phyloP scores from a whole-genome alignment of 2,888 invertebrate genomes.

The Cheilosia pagana region DNA sequence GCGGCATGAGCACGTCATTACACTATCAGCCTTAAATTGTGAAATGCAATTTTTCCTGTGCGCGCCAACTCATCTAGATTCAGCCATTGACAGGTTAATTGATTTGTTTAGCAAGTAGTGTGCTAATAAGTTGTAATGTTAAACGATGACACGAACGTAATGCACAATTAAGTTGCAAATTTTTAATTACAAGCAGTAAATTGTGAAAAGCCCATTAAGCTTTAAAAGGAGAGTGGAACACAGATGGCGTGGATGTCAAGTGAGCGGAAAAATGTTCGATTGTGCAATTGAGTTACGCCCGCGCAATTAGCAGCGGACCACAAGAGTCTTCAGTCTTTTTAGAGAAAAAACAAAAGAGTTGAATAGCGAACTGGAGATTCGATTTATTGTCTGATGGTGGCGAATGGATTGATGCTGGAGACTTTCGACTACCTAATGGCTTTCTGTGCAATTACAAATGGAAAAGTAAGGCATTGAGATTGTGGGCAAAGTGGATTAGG shows the following conservation, averaged over 20 bases:
- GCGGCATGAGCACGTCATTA: neutral
- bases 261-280: slow-evolving; percentile 3
- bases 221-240: neutral
- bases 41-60: slow-evolving; percentile 32
- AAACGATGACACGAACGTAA: slow-evolving; percentile 32
- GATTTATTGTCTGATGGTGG: neutral
- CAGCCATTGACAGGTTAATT: slow-evolving; percentile 15
- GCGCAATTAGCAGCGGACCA: slow-evolving; percentile 30
- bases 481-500: slow-evolving; percentile 10
- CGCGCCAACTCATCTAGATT: neutral
- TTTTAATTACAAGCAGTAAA: slow-evolving; percentile 28
- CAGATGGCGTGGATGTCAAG: neutral
- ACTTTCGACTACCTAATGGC: neutral
- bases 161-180: slow-evolving; percentile 7
- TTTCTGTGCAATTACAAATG: slow-evolving; percentile 3
- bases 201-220: neutral
- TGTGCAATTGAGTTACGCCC: slow-evolving; percentile 50
- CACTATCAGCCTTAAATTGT: slow-evolving; percentile 33
- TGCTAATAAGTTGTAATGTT: slow-evolving; percentile 32
- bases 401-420: slow-evolving; percentile 1
- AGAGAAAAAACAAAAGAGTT: slow-evolving; percentile 59
- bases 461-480: slow-evolving; percentile 10
- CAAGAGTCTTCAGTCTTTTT: neutral
- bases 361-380: slow-evolving; percentile 43
- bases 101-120: slow-evolving; percentile 19